Base-by-base conservation (phyloP, 2,113 vertebrate genomes). In the Picathartes gymnocephalus region DNA sequence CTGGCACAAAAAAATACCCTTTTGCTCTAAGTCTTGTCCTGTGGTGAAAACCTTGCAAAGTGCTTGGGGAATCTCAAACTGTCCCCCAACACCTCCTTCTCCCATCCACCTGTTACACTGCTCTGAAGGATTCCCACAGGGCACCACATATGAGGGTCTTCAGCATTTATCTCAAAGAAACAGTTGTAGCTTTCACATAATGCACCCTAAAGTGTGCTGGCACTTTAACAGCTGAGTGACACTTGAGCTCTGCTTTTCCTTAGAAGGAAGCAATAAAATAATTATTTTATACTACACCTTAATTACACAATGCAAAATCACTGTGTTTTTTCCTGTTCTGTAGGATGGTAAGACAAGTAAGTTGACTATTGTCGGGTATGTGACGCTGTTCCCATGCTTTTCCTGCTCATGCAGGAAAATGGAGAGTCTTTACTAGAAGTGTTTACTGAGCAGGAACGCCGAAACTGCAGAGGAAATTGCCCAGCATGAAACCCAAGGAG, bases 321-420 rank as follows among this genome's bases (percentile, higher is more conserved):
- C 84, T 35, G 65, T 97, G 97, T 97, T 97, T 97, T 97, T 97
- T 97, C 97, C 97, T 97, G 96, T 96, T 94, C 94, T 91, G 78
- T 73, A 60, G 58, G 89, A 96, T 74, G 65, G 96, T 28, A 83
- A 92, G 92, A 90, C 84, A 94, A 71, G 80, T 37, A 96, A 95
- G 48, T 80, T 61, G 76, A 56, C 85, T 91, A 90, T 91, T 95
- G 86, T 78, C 0, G 23, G 44, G 86, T 87, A 42, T 1, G 5
- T 96, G 95, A 97, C 81, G 88, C 79, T 86, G 62, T 94, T 97
- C 90, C 72, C 88, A 62, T 83, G 56, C 58, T 86, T 80, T 96
- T 97, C 95, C 95, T 95, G 96, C 93, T 71, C 40, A 2, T 25
- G 61, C 86, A 95, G 90, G 91, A 88, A 95, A 93, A 94, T 53